Conservation (phyloP, 2,113 vertebrate species). For the Butorides virescens region DNA sequence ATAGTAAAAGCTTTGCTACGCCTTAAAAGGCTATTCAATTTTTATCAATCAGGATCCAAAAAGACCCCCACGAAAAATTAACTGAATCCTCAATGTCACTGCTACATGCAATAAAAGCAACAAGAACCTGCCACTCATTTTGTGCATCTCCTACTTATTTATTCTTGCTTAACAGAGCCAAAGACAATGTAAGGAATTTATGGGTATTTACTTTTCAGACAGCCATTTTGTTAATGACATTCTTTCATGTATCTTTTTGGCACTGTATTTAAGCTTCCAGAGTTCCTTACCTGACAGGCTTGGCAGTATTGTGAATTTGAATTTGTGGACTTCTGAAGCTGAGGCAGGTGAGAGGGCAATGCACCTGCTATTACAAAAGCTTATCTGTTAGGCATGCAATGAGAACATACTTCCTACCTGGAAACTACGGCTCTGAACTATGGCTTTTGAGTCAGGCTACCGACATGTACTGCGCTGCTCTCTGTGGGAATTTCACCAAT, state of each 20-base stretch:
- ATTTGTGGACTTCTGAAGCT: not conserved
- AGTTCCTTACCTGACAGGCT: not conserved
- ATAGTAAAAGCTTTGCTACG: not conserved
- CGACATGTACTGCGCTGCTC: accelerated
- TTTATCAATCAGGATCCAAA: not conserved
- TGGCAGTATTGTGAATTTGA: not conserved
- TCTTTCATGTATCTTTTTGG: not conserved
- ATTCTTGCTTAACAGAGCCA: not conserved
- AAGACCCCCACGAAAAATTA: not conserved
- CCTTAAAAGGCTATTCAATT: not conserved
- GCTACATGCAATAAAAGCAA: not conserved
- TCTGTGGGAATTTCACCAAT: not conserved
- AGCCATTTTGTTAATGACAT: not conserved
- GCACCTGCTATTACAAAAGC: not conserved
- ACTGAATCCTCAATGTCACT: not conserved
- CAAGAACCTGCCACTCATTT: not conserved
- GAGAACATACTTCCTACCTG: not conserved
- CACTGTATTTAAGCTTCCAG: not conserved
- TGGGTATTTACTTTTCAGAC: not conserved
- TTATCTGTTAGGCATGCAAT: not conserved
- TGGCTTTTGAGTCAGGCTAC: not conserved
- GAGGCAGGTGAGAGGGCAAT: not conserved
- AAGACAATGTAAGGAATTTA: not conserved
- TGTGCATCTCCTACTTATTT: not conserved
- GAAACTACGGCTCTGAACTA: not conserved